Evolutionary conservation across 2,888 invertebrate species (phyloP).

Genomic region (Ichneumoninae sp.): DNA sequence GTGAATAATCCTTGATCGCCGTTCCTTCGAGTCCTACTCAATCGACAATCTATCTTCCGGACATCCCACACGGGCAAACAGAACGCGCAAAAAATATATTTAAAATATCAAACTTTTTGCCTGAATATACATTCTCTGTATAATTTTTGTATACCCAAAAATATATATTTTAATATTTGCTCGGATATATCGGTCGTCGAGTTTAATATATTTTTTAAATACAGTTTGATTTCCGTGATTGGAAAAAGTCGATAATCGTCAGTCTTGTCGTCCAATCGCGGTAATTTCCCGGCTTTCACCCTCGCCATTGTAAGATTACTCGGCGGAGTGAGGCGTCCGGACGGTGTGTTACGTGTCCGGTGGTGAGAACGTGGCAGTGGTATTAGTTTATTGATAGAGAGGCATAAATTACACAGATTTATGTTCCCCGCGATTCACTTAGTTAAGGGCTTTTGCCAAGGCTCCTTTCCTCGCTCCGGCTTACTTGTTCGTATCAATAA

Average conservation of each 20-base stretch:
- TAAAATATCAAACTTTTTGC: background rate
- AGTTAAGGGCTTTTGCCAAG: conserved; percentile 60
- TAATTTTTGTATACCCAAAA: no score
- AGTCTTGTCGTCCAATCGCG: background rate
- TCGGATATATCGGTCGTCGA: background rate
- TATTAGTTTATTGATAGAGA: conserved; percentile 59
- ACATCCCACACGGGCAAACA: background rate
- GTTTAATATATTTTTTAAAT: background rate
- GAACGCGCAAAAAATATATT: background rate
- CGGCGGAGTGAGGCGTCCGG: conserved; percentile 23
- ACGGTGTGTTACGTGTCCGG: conserved; percentile 32
- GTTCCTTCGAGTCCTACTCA: background rate
- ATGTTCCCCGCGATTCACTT: conserved; percentile 57
- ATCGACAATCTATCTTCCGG: background rate
- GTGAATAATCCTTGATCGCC: background rate
- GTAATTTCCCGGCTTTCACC: conserved; percentile 31
- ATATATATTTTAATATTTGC: no score
- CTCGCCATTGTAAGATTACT: conserved; percentile 30
- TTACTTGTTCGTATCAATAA: conserved; percentile 37
- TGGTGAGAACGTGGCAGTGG: conserved; percentile 46
- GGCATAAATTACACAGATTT: conserved; percentile 60
- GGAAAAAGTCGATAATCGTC: background rate
- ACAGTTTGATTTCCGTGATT: no score
- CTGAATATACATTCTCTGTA: no score
- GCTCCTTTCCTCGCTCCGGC: conserved; percentile 47